Conservation (phyloP, 1,140 invertebrate genomes). For the Bombus polaris region DNA sequence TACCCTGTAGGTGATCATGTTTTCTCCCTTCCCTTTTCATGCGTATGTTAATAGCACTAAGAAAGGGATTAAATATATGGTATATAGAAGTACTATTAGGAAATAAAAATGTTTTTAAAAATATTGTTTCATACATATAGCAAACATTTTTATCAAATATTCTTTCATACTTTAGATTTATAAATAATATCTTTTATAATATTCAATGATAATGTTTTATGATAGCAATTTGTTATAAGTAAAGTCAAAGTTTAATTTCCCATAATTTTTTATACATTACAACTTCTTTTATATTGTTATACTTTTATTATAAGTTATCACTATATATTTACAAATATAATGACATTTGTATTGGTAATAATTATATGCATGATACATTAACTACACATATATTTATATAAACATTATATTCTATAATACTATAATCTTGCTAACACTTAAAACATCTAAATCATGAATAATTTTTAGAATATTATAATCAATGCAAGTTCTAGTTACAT, state of each 20-base stretch:
- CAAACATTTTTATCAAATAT: neutral
- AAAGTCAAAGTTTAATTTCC: neutral
- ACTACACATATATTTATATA: neutral
- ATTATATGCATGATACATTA: neutral
- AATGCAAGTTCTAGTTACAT: neutral
- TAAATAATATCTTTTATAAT: neutral
- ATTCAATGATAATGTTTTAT: neutral
- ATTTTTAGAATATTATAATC: neutral
- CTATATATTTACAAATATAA: neutral
- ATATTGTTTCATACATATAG: neutral
- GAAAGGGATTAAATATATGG: conserved; percentile 6
- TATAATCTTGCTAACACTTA: neutral
- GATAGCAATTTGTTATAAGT: neutral
- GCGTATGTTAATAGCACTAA: conserved; percentile 43
- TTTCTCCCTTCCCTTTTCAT: conserved; percentile 66
- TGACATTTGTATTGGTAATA: neutral
- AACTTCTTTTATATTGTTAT: neutral
- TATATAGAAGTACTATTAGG: neutral
- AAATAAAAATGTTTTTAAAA: neutral
- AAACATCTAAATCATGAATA: neutral
- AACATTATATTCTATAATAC: neutral
- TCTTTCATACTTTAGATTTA: neutral
- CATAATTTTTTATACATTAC: neutral
- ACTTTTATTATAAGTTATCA: neutral
- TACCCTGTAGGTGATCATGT: conserved; percentile 72